A percentile compares a stretch with the other conserved stretches of the same genome.
phyloP scores from a whole-genome alignment of 2,888 invertebrate species.

The Parthenolecanium corni region DNA sequence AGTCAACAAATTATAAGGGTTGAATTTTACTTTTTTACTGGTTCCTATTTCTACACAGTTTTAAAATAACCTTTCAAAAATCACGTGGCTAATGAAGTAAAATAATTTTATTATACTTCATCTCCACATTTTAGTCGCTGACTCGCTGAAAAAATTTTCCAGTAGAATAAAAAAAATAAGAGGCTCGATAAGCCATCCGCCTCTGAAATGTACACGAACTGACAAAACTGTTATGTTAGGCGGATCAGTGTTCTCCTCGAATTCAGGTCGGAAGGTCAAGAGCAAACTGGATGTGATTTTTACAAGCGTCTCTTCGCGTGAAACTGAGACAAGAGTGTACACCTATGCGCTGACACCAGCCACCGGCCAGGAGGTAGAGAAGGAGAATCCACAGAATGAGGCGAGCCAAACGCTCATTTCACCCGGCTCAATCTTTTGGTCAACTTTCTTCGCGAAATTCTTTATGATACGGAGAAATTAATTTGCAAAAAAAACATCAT shows the following conservation, averaged over 20 bases:
- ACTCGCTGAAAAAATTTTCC: no score
- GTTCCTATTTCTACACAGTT: no score
- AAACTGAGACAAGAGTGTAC: conserved; percentile 23
- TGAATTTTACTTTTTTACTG: no score
- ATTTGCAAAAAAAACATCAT: conserved; percentile 27
- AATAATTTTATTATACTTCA: no score
- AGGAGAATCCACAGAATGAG: conserved; percentile 18
- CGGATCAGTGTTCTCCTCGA: conserved; percentile 12
- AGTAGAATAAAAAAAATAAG: no score
- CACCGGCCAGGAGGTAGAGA: conserved; percentile 19
- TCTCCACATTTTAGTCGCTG: no score
- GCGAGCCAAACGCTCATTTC: conserved; percentile 12
- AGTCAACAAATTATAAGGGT: no score
- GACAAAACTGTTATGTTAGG: conserved; percentile 12
- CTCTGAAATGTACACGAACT: background rate
- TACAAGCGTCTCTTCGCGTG: conserved; percentile 19
- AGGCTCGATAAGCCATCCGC: no score
- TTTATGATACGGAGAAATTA: conserved; percentile 14
- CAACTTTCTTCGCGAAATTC: conserved; percentile 23
- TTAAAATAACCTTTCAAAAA: no score
- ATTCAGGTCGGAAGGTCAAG: conserved; percentile 29
- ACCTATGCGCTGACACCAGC: conserved; percentile 8
- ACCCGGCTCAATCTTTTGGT: conserved; percentile 7
- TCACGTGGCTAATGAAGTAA: no score
- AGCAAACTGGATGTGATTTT: conserved; percentile 24